Base-by-base conservation (phyloP, 2,113 vertebrate species). In the Toxotes jaculatrix region DNA sequence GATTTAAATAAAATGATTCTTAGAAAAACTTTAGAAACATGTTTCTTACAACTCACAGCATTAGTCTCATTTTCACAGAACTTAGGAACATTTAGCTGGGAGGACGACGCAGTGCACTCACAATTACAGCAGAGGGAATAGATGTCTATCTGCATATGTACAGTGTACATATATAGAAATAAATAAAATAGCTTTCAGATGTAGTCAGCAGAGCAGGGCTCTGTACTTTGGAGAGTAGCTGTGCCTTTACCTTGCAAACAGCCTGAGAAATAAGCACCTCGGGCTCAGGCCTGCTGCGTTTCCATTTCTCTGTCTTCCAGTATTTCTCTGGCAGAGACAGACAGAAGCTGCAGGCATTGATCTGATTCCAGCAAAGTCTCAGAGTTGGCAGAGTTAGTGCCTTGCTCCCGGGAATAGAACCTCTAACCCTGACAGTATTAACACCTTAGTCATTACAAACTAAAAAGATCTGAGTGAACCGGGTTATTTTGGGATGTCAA, bases 101-200 rank as follows among this genome's bases (percentile, higher is more conserved):
- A 79, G 42, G 57, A 87, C 79, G 66, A 70, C 47, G 69, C 55
- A 14, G 63, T 12, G 68, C 31, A 11, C 51, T 82, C 71, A 82
- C 75, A 80, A 53, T 84, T 65, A 77, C 66, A 63, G 65, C 71
- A 36, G 1, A 11, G 68, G 73, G 80, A 81, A 81, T 68, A 74
- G 21, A 67, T 53, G 40, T 36, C 38, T 60, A 60, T 86, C 78
- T 68, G 47, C 82, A 79, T 87, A 87, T 87, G 70, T 34, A 27
- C 27, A 27, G 27, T 27, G 27, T 27, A 27, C 27, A 27, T 27
- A 27, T 27, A 27, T 27, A 27, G 27, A 27, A 27, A 27, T 27
- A 27, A 1, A 27, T 27, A 27, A 27, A 27, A 38, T 13, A 17
- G 12, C 23, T 11, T 38, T 27, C 27, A 19, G 19, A 17, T 38